phyloP scores from a whole-genome alignment of 2,888 invertebrate genomes.

The Rhyacophila evoluta region DNA sequence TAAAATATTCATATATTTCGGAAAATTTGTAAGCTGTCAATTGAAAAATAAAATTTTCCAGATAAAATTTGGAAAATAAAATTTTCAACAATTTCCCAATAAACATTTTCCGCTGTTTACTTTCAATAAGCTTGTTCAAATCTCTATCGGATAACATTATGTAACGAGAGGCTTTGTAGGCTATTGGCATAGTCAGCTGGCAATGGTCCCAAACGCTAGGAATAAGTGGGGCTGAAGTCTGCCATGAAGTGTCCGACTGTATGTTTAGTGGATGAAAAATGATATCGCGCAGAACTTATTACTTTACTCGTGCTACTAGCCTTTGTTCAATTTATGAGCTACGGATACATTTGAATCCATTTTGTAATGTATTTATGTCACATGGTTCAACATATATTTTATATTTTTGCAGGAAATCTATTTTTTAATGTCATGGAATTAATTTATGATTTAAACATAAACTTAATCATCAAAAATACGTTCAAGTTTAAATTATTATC shows the following conservation, averaged over 20 bases:
- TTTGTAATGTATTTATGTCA: no score
- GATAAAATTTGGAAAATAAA: no score
- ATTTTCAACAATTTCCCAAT: background rate
- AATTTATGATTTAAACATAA: no score
- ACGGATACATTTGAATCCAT: background rate
- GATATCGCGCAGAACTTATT: background rate
- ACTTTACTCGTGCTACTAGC: background rate
- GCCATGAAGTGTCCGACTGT: constrained; percentile 21
- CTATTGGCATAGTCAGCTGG: constrained; percentile 45
- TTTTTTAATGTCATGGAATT: no score
- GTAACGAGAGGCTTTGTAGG: constrained; percentile 20
- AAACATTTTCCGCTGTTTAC: background rate
- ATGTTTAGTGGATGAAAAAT: background rate
- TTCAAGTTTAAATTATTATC: no score
- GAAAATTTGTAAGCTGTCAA: no score
- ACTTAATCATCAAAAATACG: no score
- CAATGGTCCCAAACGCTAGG: constrained; percentile 30
- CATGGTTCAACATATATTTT: no score
- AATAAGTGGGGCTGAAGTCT: constrained; percentile 35
- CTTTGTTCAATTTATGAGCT: background rate
- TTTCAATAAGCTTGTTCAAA: constrained; percentile 25
- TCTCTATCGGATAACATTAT: constrained; percentile 37
- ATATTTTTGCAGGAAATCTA: no score
- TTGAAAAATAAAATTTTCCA: no score
- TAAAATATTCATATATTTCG: no score